Conservation (phyloP, 2,888 invertebrate genomes). For the Plebejus melissa region DNA sequence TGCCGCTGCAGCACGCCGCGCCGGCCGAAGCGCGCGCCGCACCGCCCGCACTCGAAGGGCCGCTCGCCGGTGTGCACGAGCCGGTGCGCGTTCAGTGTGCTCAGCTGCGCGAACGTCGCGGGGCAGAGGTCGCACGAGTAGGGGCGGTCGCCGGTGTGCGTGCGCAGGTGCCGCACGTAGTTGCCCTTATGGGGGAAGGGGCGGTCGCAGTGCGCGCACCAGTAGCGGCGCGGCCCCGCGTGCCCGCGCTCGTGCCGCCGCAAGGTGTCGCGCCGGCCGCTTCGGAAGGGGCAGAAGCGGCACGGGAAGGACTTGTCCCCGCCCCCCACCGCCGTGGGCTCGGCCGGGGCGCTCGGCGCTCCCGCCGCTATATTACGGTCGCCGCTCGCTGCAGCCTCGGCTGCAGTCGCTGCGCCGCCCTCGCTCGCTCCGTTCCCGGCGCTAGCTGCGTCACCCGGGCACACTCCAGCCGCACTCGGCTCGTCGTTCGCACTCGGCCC, state of each 20-base stretch:
- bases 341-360: neutral
- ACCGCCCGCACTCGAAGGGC: conserved; percentile 1
- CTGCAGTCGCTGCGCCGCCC: neutral
- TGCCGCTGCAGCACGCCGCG: conserved; percentile 17
- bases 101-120: conserved; percentile 6
- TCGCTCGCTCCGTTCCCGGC: neutral
- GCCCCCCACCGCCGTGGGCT: neutral
- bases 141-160: conserved; percentile 28
- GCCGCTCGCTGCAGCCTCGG: neutral
- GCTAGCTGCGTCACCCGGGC: neutral
- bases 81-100: conserved; percentile 21
- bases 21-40: neutral
- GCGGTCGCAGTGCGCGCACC: conserved; percentile 1
- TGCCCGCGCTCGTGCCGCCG: conserved; percentile 2
- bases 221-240: neutral
- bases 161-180: conserved; percentile 18
- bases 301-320: neutral
- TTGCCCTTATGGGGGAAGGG: neutral
- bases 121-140: neutral
- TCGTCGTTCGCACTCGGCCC: neutral
- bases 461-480: neutral
- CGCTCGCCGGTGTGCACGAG: conserved; percentile 10
- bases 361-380: neutral
- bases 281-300: conserved; percentile 1
- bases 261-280: neutral